Conservation (phyloP, 2,888 invertebrate species). For the Spatulosminthurus flaviceps region DNA sequence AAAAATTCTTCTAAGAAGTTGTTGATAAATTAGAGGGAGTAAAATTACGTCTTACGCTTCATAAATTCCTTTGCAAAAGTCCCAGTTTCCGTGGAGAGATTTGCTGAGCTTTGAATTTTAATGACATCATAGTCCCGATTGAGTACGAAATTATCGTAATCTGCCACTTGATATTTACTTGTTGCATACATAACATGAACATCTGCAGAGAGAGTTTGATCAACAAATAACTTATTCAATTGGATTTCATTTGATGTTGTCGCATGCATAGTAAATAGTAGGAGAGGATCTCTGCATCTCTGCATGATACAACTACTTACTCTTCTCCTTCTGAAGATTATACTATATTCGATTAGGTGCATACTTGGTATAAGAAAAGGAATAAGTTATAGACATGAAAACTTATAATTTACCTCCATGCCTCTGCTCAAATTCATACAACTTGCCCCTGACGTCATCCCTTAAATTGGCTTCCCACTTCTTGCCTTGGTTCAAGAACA, state of each 20-base stretch:
- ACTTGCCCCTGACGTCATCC: constrained; percentile 46
- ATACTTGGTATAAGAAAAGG: background rate
- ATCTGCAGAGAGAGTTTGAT: constrained; percentile 42
- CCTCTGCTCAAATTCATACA: constrained; percentile 43
- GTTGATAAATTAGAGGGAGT: too few relatives aligned
- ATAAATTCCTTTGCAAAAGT: constrained; percentile 50
- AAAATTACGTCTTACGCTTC: constrained; percentile 50
- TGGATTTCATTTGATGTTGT: too few relatives aligned
- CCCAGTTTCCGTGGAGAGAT: constrained; percentile 49
- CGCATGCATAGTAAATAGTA: too few relatives aligned
- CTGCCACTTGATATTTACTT: constrained; percentile 50
- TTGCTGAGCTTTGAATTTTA: constrained; percentile 45
- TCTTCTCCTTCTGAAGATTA: too few relatives aligned
- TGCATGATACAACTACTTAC: too few relatives aligned
- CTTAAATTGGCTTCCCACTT: constrained; percentile 50
- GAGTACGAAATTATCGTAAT: constrained; percentile 49
- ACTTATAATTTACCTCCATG: constrained; percentile 54
- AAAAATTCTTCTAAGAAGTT: too few relatives aligned
- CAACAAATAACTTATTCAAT: background rate
- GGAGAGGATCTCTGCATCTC: too few relatives aligned
- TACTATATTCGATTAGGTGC: background rate
- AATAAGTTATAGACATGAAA: background rate
- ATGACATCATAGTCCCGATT: constrained; percentile 49
- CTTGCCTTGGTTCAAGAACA: constrained; percentile 58
- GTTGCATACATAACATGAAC: constrained; percentile 57